Evolutionary conservation across 2,113 vertebrate genomes (phyloP).

Genomic region (Petromus typicus): DNA sequence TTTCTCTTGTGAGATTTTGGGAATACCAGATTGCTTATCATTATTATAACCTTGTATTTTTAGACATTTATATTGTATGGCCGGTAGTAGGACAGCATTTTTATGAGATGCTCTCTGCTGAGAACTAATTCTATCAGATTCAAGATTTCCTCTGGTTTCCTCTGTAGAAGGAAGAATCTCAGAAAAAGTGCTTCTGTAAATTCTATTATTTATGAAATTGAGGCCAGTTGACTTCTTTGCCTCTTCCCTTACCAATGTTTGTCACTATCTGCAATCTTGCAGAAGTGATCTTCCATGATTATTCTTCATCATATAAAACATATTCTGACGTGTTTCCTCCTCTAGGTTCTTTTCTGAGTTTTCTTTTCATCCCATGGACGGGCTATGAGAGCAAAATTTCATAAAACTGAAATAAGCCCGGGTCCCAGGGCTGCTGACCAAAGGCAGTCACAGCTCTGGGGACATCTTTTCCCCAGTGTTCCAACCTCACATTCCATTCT

Average conservation of each 20-base stretch:
- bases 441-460: slow-evolving; percentile 50
- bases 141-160: neutral
- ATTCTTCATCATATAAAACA: neutral
- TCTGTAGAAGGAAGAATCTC: neutral
- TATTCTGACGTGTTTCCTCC: neutral
- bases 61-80: neutral
- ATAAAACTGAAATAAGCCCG: neutral
- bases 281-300: neutral
- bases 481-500: slow-evolving; percentile 69
- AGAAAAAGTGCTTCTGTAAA: neutral
- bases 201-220: neutral
- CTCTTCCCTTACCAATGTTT: neutral
- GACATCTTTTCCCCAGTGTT: slow-evolving; percentile 61
- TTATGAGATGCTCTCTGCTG: neutral
- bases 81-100: neutral
- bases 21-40: neutral
- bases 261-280: neutral
- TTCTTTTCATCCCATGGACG: slow-evolving; percentile 13
- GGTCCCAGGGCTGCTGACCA: slow-evolving; percentile 48
- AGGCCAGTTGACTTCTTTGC: neutral
- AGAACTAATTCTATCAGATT: neutral
- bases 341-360: neutral
- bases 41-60: neutral
- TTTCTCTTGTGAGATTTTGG: neutral
- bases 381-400: neutral